phyloP scores from a whole-genome alignment of 2,113 vertebrate genomes.

The Rattus rattus region DNA sequence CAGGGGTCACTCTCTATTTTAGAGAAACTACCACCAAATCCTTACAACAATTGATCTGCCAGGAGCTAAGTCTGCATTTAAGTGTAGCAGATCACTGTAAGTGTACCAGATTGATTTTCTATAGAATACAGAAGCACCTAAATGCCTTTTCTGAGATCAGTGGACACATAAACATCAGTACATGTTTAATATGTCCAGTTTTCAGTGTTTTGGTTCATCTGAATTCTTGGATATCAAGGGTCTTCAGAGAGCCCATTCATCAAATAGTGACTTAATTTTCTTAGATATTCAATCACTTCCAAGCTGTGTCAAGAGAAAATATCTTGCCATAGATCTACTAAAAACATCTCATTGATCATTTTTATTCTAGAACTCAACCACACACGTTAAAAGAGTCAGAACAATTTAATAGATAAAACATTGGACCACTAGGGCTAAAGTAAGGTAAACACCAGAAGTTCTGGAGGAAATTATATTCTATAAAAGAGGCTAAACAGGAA shows the following conservation, averaged over 20 bases:
- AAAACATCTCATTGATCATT: background rate
- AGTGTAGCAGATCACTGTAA: background rate
- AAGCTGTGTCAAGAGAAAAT: background rate
- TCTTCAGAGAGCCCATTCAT: background rate
- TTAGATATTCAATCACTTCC: background rate
- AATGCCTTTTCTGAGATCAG: background rate
- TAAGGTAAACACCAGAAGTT: background rate
- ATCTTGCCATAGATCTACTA: background rate
- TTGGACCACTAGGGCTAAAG: background rate
- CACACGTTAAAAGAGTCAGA: background rate
- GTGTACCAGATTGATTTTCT: background rate
- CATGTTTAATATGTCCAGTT: background rate
- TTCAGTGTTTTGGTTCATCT: background rate
- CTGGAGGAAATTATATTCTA: background rate
- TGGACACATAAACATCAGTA: background rate
- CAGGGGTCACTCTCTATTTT: too few species aligned
- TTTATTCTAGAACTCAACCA: background rate
- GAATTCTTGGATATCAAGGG: background rate
- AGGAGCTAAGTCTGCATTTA: background rate
- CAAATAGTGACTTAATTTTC: background rate
- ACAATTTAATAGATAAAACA: background rate
- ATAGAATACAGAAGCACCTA: background rate
- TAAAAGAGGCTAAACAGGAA: background rate
- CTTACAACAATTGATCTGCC: background rate
- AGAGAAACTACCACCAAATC: background rate